Base-by-base conservation (phyloP, 2,888 invertebrate species). In the Drosophila paracracens region DNA sequence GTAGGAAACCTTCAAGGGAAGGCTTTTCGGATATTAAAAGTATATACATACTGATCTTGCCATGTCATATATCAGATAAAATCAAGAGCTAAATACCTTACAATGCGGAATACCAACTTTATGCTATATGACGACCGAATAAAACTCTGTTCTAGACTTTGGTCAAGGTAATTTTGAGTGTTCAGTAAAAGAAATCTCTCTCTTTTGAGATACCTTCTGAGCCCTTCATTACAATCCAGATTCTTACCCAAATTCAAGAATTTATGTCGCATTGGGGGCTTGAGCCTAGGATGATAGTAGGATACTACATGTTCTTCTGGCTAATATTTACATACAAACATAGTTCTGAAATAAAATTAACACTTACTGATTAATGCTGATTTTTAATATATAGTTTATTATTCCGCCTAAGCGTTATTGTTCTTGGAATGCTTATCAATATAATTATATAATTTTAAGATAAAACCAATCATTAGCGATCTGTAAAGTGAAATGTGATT, bases 251-350 rank as follows among this genome's bases (percentile, higher is more conserved):
- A 16, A 16, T 16, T 46, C 0, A 16, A 25, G 16, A 21, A 46
- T 46, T 16, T 16, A 16, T 8, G 2, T 21, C 13, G 2, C 2
- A 7, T 21, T 46, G 13, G 16, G 16, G 21, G 16, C 1, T 46
- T 7, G 25, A 8, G 8, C 2, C 4, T 25, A 7, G 2, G 8
- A 25, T 8, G 4, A 0, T 0, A 1, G 4, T 16, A 16, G 16
- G 8, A 46, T 4, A 4, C 21, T 1, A 16, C 16, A 16, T 16
- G 21, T 4, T 46, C 46, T 21, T 5, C 43, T 21, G 21, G 43
- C 43, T 21, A 11, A 11, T 43, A n/a, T 40, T 1, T 2, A 4
- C 1, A 46, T 43, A 13, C 3, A 0, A 8, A 2, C 2, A 21
- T 4, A 2, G 4, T 7, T 21, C 4, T 13, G 7, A 46, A 7